phyloP scores from a whole-genome alignment of 64 coral and sea anemone species.

The Actinia tenebrosa region DNA sequence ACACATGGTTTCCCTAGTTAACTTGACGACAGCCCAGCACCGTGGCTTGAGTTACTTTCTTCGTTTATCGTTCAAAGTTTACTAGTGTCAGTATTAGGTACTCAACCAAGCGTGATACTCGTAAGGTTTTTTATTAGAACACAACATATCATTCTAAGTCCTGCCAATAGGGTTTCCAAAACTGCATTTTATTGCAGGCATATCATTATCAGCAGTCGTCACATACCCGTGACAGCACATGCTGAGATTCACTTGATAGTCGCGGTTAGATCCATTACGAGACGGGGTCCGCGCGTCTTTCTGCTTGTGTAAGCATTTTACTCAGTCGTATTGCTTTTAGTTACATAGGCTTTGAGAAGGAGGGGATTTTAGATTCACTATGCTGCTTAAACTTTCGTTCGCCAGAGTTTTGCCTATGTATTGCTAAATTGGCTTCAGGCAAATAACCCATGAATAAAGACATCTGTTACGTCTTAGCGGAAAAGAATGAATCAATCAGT shows the following conservation, averaged over 20 bases:
- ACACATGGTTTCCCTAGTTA: slow-evolving; percentile 3
- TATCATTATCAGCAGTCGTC: not conserved
- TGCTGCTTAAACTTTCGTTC: too few relatives aligned
- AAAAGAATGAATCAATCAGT: slow-evolving; percentile 8
- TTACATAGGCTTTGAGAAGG: not conserved
- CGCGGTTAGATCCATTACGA: not conserved
- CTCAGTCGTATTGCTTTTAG: not conserved
- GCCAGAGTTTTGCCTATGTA: not conserved
- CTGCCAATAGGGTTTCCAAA: not conserved
- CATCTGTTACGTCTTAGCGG: not conserved
- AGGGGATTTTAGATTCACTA: not conserved
- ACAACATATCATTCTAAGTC: not conserved
- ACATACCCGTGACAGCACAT: not conserved
- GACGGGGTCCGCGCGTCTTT: not conserved
- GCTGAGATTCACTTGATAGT: not conserved
- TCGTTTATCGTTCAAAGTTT: not conserved
- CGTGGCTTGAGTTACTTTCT: not conserved
- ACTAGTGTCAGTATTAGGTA: not conserved
- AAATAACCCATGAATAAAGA: not conserved
- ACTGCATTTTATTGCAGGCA: not conserved
- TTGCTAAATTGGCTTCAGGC: not conserved
- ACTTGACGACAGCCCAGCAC: slow-evolving; percentile 1
- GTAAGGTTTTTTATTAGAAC: not conserved
- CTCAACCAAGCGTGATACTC: not conserved
- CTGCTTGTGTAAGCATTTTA: not conserved